Base-by-base conservation (phyloP, 1,140 invertebrate genomes). In the Oryctes rhinoceros region DNA sequence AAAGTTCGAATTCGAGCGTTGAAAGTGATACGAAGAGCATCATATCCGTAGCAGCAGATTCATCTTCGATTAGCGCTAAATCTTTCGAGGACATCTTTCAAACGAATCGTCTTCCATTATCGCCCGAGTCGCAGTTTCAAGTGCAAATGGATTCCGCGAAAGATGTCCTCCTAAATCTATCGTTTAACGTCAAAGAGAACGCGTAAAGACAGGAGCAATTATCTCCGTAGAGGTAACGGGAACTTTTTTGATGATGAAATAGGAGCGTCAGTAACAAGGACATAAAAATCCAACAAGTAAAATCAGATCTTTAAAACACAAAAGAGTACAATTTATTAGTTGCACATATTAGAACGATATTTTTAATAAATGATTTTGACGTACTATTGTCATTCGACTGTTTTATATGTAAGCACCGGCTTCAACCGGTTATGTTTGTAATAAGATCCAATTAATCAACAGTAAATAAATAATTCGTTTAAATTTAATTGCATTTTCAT, bases 11-110 rank as follows among this genome's bases (percentile, higher is more conserved):
- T 81, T 87, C 85, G 9, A 86, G 86, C 79, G 82, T 86, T 20
- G 86, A 87, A 76, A 87, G 85, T 67, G 86, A 87, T 81, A 86
- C 85, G 47, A 87, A 86, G 78, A 85, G 86, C 80, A 86, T 84
- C 39, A 81, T 67, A 18, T 77, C 80, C 39, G 30, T 80, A 47
- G 79, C 49, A 0, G 78, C 71, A 5, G 79, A 80, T 65, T 81
- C 84, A 9, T 79, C 80, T 10, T 79, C 80, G 13, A 75, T 82
- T 15, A 62, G 80, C 49, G 82, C 75, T 47, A 84, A 83, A 82
- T 81, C 81, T 5, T 85, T 86, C 67, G 85, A 84, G 65, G 83
- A 85, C 81, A 83, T 85, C 77, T 74, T 86, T 11, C 82, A 85
- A 80, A 80, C 82, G 15, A 81, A 81, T 65, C 67, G 79, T 78